phyloP scores from a whole-genome alignment of 1,140 invertebrate species.

The Mizuhopecten yessoensis region DNA sequence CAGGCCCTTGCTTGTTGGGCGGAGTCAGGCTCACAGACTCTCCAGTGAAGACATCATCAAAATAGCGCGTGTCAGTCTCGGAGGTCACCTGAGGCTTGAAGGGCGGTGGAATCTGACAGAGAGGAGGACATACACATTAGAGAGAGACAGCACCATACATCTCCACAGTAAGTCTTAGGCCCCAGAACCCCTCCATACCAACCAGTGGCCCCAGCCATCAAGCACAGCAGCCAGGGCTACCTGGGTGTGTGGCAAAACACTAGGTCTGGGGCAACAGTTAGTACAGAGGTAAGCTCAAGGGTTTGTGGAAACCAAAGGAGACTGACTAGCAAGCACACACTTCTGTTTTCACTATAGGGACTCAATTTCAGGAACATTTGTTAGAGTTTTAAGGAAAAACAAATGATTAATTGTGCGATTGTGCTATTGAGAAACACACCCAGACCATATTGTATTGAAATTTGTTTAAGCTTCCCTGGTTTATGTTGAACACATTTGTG shows the following conservation, averaged over 20 bases:
- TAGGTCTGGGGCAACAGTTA: constrained; percentile 16
- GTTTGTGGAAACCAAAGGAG: background rate
- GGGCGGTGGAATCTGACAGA: constrained; percentile 85
- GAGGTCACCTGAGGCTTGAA: constrained; percentile 98
- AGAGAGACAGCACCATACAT: constrained; percentile 36
- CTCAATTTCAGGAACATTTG: background rate
- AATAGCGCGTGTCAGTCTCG: constrained; percentile 98
- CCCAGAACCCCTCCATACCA: background rate
- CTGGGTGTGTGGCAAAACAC: background rate
- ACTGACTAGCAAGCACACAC: background rate
- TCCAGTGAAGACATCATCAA: constrained; percentile 99
- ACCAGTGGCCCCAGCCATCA: background rate
- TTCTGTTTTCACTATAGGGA: background rate
- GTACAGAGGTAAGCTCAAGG: background rate
- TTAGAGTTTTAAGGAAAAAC: background rate
- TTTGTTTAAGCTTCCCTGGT: too few relatives aligned
- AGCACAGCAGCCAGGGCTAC: background rate
- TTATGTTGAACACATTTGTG: too few relatives aligned
- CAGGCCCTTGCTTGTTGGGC: constrained; percentile 83
- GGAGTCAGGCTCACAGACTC: constrained; percentile 98
- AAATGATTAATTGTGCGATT: background rate
- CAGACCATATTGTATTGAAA: too few relatives aligned
- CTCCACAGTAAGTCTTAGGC: background rate
- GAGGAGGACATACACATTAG: constrained; percentile 61
- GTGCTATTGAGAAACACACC: too few relatives aligned